Percentiles rank a stretch among this genome's conserved stretches.
Evolutionary conservation across 2,888 invertebrate species (phyloP).

Genomic region (Parochlus steinenii): DNA sequence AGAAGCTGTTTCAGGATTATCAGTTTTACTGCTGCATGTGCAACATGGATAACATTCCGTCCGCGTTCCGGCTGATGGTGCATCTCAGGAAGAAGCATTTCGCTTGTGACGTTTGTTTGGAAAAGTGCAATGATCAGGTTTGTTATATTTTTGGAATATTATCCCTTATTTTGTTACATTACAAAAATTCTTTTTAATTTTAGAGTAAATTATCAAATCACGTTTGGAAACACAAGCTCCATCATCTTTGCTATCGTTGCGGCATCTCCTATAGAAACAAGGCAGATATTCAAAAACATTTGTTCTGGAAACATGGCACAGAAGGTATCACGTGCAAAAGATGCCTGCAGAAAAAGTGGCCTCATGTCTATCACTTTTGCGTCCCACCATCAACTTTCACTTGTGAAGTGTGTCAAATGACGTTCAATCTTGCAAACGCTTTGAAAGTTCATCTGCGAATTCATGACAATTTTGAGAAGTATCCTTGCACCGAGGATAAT

Average conservation of each 20-base stretch:
- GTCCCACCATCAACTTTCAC: constrained; percentile 59
- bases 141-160: background rate
- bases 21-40: constrained; percentile 73
- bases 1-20: constrained; percentile 33
- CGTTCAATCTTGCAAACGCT: constrained; percentile 57
- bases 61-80: constrained; percentile 75
- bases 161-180: background rate
- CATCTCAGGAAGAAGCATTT: constrained; percentile 71
- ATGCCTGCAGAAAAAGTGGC: constrained; percentile 81
- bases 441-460: constrained; percentile 71
- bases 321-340: constrained; percentile 72
- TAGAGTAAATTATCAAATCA: constrained; percentile 61
- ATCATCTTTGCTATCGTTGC: constrained; percentile 75
- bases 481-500: constrained; percentile 49
- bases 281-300: constrained; percentile 72
- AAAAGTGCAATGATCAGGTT: constrained; percentile 56
- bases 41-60: constrained; percentile 57
- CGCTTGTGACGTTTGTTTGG: constrained; percentile 74
- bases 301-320: constrained; percentile 87
- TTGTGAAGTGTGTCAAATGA: constrained; percentile 66
- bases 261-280: constrained; percentile 78
- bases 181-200: too few species aligned
- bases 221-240: constrained; percentile 79
- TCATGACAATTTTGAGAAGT: constrained; percentile 53
- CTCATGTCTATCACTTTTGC: constrained; percentile 82